Conservation (phyloP, 2,113 vertebrate species). For the Grammomys dolichurus region DNA sequence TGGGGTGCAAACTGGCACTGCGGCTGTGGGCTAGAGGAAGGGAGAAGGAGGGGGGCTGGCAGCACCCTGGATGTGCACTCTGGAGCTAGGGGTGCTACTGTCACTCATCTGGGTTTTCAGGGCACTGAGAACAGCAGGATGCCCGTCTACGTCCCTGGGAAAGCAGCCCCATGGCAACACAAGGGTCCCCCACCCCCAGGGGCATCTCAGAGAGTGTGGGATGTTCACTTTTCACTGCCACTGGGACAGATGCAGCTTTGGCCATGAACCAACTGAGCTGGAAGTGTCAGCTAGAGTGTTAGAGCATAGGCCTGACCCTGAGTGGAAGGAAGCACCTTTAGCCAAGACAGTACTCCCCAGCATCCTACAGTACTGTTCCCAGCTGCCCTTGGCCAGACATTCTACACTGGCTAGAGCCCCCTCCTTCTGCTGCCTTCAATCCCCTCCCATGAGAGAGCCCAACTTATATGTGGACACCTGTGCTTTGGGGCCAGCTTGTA, state of each 20-base stretch:
- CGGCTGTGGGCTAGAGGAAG: neutral
- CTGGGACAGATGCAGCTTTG: neutral
- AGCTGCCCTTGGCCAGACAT: rapidly evolving
- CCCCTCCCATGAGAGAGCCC: neutral
- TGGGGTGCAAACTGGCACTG: neutral
- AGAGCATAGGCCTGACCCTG: rapidly evolving
- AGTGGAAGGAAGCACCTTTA: neutral
- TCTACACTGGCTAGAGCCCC: neutral
- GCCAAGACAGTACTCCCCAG: neutral
- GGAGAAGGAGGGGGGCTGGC: too few relatives aligned
- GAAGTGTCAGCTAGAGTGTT: rapidly evolving
- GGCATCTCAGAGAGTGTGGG: neutral
- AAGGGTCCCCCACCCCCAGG: neutral
- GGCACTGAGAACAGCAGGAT: neutral
- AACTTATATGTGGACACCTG: neutral
- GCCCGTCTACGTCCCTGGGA: too few relatives aligned
- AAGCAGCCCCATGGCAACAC: neutral
- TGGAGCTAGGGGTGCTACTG: rapidly evolving
- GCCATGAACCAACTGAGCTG: neutral
- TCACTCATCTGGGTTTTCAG: rapidly evolving
- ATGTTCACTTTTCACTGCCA: neutral
- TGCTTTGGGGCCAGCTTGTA: neutral
- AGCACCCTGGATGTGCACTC: neutral
- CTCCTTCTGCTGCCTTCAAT: neutral
- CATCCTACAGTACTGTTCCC: neutral